phyloP scores from a whole-genome alignment of 1,140 invertebrate species.

The Zaprionus capensis region DNA sequence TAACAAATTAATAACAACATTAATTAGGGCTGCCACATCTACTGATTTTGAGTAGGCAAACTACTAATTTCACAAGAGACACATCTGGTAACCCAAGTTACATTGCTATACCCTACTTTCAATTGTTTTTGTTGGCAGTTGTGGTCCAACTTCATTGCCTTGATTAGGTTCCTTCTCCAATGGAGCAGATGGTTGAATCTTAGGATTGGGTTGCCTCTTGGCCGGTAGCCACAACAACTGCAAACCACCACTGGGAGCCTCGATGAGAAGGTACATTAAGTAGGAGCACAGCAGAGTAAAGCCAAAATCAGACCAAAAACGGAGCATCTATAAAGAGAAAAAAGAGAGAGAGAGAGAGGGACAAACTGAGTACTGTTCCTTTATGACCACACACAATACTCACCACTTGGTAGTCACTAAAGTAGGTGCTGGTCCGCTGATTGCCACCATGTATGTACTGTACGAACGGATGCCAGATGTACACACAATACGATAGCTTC shows the following conservation, averaged over 20 bases:
- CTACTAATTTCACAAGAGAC: neutral
- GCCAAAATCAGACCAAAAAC: conserved; percentile 65
- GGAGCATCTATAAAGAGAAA: conserved; percentile 39
- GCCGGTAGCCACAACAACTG: conserved; percentile 14
- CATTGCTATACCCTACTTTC: neutral
- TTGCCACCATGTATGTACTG: conserved; percentile 35
- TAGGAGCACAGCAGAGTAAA: conserved; percentile 52
- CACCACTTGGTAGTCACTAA: conserved; percentile 75
- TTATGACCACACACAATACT: neutral
- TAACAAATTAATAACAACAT: too few species aligned
- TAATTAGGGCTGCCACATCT: too few species aligned
- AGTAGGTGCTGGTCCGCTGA: conserved; percentile 53
- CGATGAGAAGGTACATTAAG: conserved; percentile 53
- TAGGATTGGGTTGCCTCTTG: neutral
- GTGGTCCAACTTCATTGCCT: neutral
- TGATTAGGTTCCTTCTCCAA: too few species aligned
- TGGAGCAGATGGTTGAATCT: neutral
- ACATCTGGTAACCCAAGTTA: neutral
- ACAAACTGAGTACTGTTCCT: too few species aligned
- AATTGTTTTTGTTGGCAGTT: neutral
- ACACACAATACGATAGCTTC: conserved; percentile 85
- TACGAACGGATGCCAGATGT: conserved; percentile 84
- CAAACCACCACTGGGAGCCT: conserved; percentile 57
- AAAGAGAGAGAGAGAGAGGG: too few species aligned
- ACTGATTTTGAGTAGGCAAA: neutral